phyloP scores from a whole-genome alignment of 2,113 vertebrate species.

The Ramphastos sulfuratus region DNA sequence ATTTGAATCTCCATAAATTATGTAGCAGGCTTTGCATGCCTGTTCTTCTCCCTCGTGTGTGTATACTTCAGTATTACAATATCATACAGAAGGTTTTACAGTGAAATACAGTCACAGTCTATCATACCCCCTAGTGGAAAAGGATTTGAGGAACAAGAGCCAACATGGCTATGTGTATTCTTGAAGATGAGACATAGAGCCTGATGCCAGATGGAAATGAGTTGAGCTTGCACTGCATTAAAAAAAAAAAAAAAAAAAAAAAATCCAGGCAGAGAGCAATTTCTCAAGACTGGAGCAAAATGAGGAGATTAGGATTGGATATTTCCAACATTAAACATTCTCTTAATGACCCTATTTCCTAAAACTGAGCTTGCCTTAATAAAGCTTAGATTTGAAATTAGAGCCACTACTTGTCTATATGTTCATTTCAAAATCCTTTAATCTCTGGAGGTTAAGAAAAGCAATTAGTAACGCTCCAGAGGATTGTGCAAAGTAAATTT shows the following conservation, averaged over 20 bases:
- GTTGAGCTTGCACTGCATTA: background rate
- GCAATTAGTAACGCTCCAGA: constrained; percentile 64
- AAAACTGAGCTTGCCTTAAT: constrained; percentile 26
- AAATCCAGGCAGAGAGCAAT: background rate
- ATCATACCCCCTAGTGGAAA: constrained; percentile 69
- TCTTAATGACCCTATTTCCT: constrained; percentile 20
- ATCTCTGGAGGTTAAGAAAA: constrained; percentile 67
- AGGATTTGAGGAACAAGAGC: constrained; percentile 55
- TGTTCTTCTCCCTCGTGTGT: constrained; percentile 21
- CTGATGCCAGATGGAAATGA: constrained; percentile 30
- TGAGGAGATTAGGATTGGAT: constrained; percentile 2
- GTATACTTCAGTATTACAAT: background rate
- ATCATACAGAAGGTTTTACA: background rate
- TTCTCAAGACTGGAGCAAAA: constrained; percentile 12
- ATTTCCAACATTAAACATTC: constrained; percentile 31
- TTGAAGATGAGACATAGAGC: background rate
- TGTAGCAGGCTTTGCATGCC: background rate
- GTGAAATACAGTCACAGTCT: constrained; percentile 44
- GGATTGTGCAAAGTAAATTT: constrained; percentile 60
- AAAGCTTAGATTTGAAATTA: constrained; percentile 64
- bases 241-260: background rate
- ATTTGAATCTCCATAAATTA: constrained; percentile 63
- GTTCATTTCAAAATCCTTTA: constrained; percentile 69
- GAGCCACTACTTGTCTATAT: constrained; percentile 46
- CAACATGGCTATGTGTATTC: constrained; percentile 1